Base-by-base conservation (phyloP, 1,140 invertebrate genomes). In the Drosophila santomea region DNA sequence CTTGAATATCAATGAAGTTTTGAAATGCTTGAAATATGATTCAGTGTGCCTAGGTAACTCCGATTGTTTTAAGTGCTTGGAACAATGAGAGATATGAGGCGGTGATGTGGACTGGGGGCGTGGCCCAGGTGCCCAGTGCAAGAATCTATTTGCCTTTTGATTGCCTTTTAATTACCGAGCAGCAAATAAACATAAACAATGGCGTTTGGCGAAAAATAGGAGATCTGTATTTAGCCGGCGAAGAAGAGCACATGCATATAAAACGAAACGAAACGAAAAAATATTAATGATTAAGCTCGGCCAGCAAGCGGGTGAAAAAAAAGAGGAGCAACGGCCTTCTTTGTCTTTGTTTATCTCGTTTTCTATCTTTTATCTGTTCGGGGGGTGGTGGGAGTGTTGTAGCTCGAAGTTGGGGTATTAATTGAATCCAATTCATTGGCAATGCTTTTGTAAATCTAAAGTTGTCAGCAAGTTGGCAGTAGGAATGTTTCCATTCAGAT, bases 101-200 rank as follows among this genome's bases (percentile, higher is more conserved):
- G 1, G n/a, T 28, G 6, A 4, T 28, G 25, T n/a, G 45, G 14
- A 11, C 8, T 17, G 25, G 12, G 15, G 15, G 59, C 35, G 41
- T 39, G 52, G 52, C 20, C 38, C 52, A 68, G 75, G 64, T 74
- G 61, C 57, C 47, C 35, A 28, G 48, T 25, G 12, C 47, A 17
- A 48, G 43, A 55, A 72, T 78, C 62, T 83, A 79, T 83, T 83
- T 83, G 51, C 71, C 54, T 74, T 62, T 74, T 63, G 82, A 78
- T 86, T 81, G 81, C 78, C 74, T 86, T 86, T 85, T 85, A 85
- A 85, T 85, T 86, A 75, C 81, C 75, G 76, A 74, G 78, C 78
- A 69, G 78, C 78, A 74, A 86, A 82, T 81, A 85, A 85, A 86
- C 69, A 85, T 85, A 86, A 84, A 86, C 80, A 83, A 79, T 35